A percentile compares a stretch with the other conserved stretches of the same genome.
phyloP scores from a whole-genome alignment of 2,888 invertebrate species.

The Galerucella calmariensis region DNA sequence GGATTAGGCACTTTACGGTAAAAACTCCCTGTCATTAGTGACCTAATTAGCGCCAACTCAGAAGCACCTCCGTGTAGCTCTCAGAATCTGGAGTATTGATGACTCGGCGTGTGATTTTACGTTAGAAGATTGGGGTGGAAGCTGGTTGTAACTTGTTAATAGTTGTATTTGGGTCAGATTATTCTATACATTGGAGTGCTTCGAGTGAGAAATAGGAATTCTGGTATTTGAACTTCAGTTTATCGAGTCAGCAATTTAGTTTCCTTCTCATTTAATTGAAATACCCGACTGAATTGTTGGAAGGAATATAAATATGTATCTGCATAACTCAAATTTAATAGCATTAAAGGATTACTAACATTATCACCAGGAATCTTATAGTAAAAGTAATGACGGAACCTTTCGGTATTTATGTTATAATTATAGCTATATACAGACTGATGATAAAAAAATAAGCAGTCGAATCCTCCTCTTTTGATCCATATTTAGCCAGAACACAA shows the following conservation, averaged over 20 bases:
- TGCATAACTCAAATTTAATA: background rate
- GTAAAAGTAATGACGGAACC: no score
- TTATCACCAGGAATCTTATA: no score
- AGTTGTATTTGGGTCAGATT: constrained; percentile 29
- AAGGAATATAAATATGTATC: background rate
- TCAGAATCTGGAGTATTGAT: constrained; percentile 33
- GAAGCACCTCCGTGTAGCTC: constrained; percentile 41
- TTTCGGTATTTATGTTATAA: no score
- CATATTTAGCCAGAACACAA: no score
- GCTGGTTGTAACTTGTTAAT: constrained; percentile 24
- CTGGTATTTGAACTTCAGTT: constrained; percentile 13
- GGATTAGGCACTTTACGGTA: constrained; percentile 51
- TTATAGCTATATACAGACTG: no score
- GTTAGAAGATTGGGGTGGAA: constrained; percentile 17
- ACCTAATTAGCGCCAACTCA: constrained; percentile 46
- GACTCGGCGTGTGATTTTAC: constrained; percentile 27
- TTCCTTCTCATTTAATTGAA: constrained; percentile 13
- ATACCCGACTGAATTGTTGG: background rate
- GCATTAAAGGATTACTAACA: no score
- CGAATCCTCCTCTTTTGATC: no score
- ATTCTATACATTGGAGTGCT: constrained; percentile 12
- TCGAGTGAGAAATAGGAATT: constrained; percentile 21
- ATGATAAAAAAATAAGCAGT: no score
- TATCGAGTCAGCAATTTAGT: constrained; percentile 14
- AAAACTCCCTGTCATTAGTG: constrained; percentile 52